Evolutionary conservation across 2,888 invertebrate species (phyloP), one percentile per base, ranked within the genome.

Genomic region (Willowsia nigromaculata): DNA sequence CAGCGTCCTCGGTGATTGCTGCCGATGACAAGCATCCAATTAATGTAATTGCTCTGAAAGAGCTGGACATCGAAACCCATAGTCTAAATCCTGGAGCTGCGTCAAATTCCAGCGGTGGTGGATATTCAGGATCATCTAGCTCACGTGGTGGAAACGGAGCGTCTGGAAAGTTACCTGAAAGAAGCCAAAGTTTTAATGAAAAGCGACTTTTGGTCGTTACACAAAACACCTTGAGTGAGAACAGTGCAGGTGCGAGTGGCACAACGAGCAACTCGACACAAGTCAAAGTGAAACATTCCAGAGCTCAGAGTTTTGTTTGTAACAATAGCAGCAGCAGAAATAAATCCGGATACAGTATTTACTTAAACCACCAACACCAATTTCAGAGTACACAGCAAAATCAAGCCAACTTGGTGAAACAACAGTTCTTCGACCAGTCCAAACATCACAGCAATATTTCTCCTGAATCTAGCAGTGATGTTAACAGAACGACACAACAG

Each of bases 131-230:
- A 18, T 53, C 81, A 37, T 68, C 89, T 47, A 68, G 85, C 11
- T 47, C 85, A 18, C 50, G 85, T n/a, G 62, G 50, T 18, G 83
- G 86, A 33, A 53, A 82, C 56, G 47, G 76, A 59, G 62, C 65
- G 50, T 74, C 76, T 50, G 56, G 80, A 25, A 89, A 91, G 40
- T 74, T 90, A 13, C 92, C 92, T 0, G 92, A 92, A 62, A 37
- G 92, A 59, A 92, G 92, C 84, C 92, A 92, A 68, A 92, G 92
- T 89, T 92, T 92, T 83, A 92, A 92, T 89, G 92, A 92, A 50
- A 92, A 92, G 68, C 56, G 92, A 30, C 88, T 91, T 22, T 87
- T 92, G 9, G 91, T 92, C 9, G 90, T 90, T 74, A 91, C 91
- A 6, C 88, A 91, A 56, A 91, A 91, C 74, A 91, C 92, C 15